Base-by-base conservation (phyloP, 2,113 vertebrate genomes). In the Castor canadensis region DNA sequence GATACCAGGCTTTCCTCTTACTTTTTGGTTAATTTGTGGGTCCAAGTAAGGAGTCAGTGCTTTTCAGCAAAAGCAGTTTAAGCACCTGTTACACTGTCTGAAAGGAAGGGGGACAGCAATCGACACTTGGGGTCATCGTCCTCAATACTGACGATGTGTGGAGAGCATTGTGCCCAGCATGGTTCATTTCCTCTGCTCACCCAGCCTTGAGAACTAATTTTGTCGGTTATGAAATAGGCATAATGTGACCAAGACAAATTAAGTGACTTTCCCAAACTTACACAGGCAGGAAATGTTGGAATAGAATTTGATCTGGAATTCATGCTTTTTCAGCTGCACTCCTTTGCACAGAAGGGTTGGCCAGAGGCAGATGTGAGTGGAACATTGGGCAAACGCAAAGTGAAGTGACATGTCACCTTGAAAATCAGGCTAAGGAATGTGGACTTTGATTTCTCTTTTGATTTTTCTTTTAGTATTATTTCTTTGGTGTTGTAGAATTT, bases 241-340 rank as follows among this genome's bases (percentile, higher is more conserved):
- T 84, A 82, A 84, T 66, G 43, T 3, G 40, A 79, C 58, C 0
- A 20, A 89, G 86, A 83, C 58, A 93, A 91, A 87, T 86, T 64
- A 87, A 93, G 75, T 73, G 45, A 89, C 28, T 93, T 69, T 67
- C 20, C 80, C 87, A 88, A 91, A 96, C 28, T 83, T 67, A 87
- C 89, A 91, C 8, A 56, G 56, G 35, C 45, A 67, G 92, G 79
- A 96, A 96, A 49, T 79, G 71, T 40, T 40, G 28, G 58, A 58
- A 69, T 5, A 96, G 47, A 84, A 81, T 30, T 81, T 54, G 43
- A 86, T 69, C 40, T 94, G 86, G 71, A 88, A 91, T 45, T 58
- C 24, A 30, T 72, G 69, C 71, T 89, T 96, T 83, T 87, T 52
- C 83, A 89, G 87, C 75, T 76, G 76, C 6, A 13, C 11, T 47